phyloP scores from a whole-genome alignment of 2,888 invertebrate species.

The Hypomecis punctinalis region DNA sequence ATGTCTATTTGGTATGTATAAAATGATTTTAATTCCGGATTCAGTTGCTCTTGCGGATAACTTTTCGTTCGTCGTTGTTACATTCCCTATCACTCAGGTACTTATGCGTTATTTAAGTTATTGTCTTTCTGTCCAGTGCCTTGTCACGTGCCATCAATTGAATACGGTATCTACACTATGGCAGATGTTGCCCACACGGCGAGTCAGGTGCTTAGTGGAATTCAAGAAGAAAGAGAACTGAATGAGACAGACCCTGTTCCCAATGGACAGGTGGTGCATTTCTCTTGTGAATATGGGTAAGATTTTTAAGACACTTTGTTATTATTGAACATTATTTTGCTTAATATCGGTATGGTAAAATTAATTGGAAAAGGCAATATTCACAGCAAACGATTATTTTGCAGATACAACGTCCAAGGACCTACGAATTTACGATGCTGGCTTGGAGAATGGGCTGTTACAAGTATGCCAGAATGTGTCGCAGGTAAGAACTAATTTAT shows the following conservation, averaged over 20 bases:
- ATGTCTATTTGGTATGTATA: too few relatives aligned
- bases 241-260: constrained; percentile 86
- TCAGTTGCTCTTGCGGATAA: too few relatives aligned
- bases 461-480: constrained; percentile 90
- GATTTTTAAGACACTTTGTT: too few relatives aligned
- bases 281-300: constrained; percentile 90
- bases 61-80: too few relatives aligned
- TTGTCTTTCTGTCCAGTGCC: constrained; percentile 81
- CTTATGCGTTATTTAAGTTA: too few relatives aligned
- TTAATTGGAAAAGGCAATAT: too few relatives aligned
- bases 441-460: constrained; percentile 93
- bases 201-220: constrained; percentile 54
- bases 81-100: too few relatives aligned
- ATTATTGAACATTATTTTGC: too few relatives aligned
- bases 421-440: constrained; percentile 90
- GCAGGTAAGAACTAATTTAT: constrained; percentile 79
- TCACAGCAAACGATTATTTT: constrained; percentile 31
- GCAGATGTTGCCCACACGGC: constrained; percentile 67
- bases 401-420: constrained; percentile 87
- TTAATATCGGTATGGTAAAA: too few relatives aligned
- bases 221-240: constrained; percentile 81
- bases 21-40: too few relatives aligned
- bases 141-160: constrained; percentile 88
- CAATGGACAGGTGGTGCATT: constrained; percentile 90
- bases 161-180: constrained; percentile 88